Base-by-base conservation (phyloP, 2,797 vertebrate species). In the Cheirogaleus major region DNA sequence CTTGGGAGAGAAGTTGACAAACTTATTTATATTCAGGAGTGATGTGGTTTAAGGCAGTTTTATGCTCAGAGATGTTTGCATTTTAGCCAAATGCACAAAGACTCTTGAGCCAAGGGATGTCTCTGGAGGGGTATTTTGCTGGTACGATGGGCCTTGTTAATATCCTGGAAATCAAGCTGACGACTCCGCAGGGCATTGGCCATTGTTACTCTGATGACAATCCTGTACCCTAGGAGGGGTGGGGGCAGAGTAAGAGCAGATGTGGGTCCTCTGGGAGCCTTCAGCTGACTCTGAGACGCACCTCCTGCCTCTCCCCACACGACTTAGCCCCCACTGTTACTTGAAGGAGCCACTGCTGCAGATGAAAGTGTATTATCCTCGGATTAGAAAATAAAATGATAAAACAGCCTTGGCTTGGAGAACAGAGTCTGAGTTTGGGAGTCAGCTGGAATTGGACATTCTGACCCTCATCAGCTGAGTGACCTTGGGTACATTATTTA, bases 1-100 rank as follows among this genome's bases (percentile, higher is more conserved):
- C 65, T 59, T 79, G 72, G 83, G 80, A 92, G 89, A 92, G 72
- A 89, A 81, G 59, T 5, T 81, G 95, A 91, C 43, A 84, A 86
- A 59, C 4, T 13, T 75, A 61, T 63, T 89, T 84, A 43, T 55
- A 57, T 32, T 81, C 48, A 32, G 38, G 38, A 81, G 32, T 41
- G 27, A 48, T 84, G 57, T 15, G 17, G 17, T 50, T 92, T n/a
- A 25, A 89, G 43, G 70, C 55, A 79, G 52, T 95, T 91, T 82
- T 73, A 35, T 70, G 61, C 50, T 81, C 75, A 80, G 8, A 94
- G 61, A 80, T 13, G 52, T 81, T 86, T 69, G 59, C 32, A 35
- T 89, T 80, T 50, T 89, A 55, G 32, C 35, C 25, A 52, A 79
- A 95, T 30, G 41, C 67, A 43, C 48, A 41, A 92, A 69, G 88